Base-by-base conservation (phyloP, 2,888 invertebrate species). In the Phragmatobia fuliginosa region DNA sequence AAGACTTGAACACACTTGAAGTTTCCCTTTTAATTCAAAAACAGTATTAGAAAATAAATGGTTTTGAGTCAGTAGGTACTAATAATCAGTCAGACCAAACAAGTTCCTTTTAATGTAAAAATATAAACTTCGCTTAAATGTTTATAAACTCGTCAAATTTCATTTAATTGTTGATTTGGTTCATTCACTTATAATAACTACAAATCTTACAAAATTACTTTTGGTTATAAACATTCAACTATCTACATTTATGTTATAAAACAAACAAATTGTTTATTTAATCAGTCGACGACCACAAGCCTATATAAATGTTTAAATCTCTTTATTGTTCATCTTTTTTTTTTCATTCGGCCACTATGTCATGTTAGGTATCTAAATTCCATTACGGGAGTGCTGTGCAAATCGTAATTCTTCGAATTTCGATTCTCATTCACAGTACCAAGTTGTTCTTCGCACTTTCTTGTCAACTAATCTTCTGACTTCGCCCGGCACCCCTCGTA, bases 401-500 rank as follows among this genome's bases (percentile, higher is more conserved):
- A 71, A 61, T 74, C 83, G 73, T 60, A 72, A 32, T 70, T 63
- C 56, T 59, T 65, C 31, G 60, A 59, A 10, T 11, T 28, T 68
- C 28, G 5, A 36, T 21, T 66, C 76, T 95, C 92, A 94, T 88
- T 95, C 95, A 78, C 95, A 94, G 78, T 95, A 95, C 95, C 95
- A 95, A 25, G 95, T 95, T 0, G 95, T 95, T 85, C 95, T 88
- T 74, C 94, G 86, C 56, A 87, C 78, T 84, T 88, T 91, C 84
- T 90, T 94, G 66, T 94, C 95, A 33, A 88, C 84, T 18, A 84
- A 81, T 41, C 94, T 85, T 68, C 92, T 89, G 66, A 94, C 93
- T 83, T 95, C 95, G 33, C 95, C 95, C 4, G 95, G 95, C 60
- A 95, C 95, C 62, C 95, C 95, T 68, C 95, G 91, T 32, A 95